Conservation (phyloP, 2,113 vertebrate species). For the Microcebus jonahi region DNA sequence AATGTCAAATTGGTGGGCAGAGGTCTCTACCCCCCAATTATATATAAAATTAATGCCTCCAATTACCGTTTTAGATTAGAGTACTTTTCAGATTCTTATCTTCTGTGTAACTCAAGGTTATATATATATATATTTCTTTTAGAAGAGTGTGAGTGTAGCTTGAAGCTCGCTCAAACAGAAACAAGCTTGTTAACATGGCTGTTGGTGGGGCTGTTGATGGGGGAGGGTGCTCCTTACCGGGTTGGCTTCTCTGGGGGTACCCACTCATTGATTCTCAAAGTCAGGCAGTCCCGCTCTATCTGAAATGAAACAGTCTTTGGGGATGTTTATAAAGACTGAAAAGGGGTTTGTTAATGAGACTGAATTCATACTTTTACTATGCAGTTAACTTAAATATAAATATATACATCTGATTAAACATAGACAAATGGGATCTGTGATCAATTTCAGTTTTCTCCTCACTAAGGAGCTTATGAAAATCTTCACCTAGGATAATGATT, state of each 20-base stretch:
- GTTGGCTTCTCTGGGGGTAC: background rate
- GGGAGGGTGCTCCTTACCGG: background rate
- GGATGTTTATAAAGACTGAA: background rate
- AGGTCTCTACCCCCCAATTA: slow-evolving; percentile 59
- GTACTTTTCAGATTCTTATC: slow-evolving; percentile 54
- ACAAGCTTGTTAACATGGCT: background rate
- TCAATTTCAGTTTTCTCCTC: background rate
- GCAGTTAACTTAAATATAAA: background rate
- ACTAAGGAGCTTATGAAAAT: background rate
- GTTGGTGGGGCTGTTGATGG: background rate
- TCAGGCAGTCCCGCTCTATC: background rate
- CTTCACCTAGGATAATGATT: background rate
- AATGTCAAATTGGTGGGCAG: slow-evolving; percentile 55
- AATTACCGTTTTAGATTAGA: slow-evolving; percentile 47
- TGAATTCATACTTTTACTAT: background rate
- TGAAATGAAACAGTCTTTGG: background rate
- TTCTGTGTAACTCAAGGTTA: slow-evolving; percentile 3
- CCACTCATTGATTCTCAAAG: background rate
- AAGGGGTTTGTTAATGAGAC: background rate
- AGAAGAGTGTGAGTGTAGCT: background rate
- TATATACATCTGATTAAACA: background rate
- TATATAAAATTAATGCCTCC: slow-evolving; percentile 32
- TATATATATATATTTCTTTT: background rate
- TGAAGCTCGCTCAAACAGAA: slow-evolving; percentile 33
- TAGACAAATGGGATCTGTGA: background rate